Conservation (phyloP, 2,888 invertebrate genomes). For the Thecocarcelia acutangulata region DNA sequence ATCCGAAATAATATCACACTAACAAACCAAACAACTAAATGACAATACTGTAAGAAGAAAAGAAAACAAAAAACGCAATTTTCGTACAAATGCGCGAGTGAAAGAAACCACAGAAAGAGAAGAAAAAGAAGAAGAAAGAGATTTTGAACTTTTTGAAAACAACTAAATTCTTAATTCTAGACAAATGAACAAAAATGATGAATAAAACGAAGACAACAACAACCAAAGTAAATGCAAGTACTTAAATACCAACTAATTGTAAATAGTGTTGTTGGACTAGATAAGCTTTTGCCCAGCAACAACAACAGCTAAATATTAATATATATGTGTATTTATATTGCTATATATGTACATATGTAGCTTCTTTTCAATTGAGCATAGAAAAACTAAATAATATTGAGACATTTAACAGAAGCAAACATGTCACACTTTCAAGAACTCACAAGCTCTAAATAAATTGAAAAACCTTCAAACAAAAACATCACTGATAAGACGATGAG, state of each 20-base stretch:
- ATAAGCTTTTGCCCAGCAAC: conserved; percentile 49
- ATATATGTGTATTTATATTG: neutral
- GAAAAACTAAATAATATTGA: conserved; percentile 15
- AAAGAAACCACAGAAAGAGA: conserved; percentile 27
- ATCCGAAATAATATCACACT: conserved; percentile 47
- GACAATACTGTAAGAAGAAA: neutral
- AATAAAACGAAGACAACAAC: neutral
- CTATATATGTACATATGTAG: conserved; percentile 12
- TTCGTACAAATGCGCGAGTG: conserved; percentile 19
- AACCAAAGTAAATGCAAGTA: neutral
- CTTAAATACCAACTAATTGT: conserved; percentile 52
- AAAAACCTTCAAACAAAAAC: conserved; percentile 55
- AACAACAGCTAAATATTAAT: conserved; percentile 16
- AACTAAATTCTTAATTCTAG: conserved; percentile 34
- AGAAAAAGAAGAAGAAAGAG: conserved; percentile 26
- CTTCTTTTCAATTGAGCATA: conserved; percentile 19
- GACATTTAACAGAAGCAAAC: conserved; percentile 22
- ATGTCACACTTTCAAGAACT: conserved; percentile 30
- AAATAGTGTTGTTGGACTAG: conserved; percentile 60
- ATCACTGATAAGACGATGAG: conserved; percentile 41
- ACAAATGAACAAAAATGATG: conserved; percentile 45
- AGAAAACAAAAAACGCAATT: neutral
- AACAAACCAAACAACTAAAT: conserved; percentile 19
- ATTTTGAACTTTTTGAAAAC: conserved; percentile 57
- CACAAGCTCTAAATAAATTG: conserved; percentile 3